Percentiles rank a stretch among this genome's conserved stretches.
Conservation (phyloP, 2,113 vertebrate species). For the Podilymbus podiceps region DNA sequence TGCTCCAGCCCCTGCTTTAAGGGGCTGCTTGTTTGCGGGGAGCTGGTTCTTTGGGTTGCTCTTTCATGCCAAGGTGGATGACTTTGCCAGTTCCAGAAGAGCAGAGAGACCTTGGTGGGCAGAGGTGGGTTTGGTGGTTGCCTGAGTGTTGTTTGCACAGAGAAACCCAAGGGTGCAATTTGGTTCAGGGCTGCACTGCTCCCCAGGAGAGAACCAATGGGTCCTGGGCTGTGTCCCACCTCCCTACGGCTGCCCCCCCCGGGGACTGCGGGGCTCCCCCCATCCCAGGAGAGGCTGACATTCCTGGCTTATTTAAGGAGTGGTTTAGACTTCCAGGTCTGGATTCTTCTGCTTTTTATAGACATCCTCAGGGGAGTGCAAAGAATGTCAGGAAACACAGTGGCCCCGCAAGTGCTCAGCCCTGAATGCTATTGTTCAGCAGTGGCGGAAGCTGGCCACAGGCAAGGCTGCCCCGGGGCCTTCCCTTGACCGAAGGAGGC, state of each 20-base stretch:
- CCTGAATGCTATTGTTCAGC: not conserved
- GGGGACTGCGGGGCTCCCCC: not conserved
- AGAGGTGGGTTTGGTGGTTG: not conserved
- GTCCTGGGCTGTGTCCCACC: not conserved
- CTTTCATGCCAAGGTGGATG: not conserved
- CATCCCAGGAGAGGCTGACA: not conserved
- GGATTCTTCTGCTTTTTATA: conserved; percentile 35
- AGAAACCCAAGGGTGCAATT: not conserved
- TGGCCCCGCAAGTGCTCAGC: not conserved
- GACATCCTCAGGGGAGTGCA: not conserved
- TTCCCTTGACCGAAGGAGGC: not conserved
- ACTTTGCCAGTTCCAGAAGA: not conserved
- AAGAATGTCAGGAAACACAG: conserved; percentile 38
- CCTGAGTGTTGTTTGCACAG: not conserved
- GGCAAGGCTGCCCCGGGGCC: not conserved
- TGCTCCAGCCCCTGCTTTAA: not conserved
- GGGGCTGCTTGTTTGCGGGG: not conserved
- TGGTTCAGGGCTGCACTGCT: not conserved
- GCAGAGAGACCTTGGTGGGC: not conserved
- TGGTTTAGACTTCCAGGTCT: not conserved
- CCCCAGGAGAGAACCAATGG: not conserved
- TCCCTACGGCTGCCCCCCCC: not conserved
- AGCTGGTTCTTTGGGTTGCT: not conserved
- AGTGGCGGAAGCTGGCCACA: not conserved
- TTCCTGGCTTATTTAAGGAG: not conserved